These are phyloP conservation scores for Apodemia zela DNA, from an alignment of 2,888 invertebrate species.

Conservation along the genomic window DNA sequence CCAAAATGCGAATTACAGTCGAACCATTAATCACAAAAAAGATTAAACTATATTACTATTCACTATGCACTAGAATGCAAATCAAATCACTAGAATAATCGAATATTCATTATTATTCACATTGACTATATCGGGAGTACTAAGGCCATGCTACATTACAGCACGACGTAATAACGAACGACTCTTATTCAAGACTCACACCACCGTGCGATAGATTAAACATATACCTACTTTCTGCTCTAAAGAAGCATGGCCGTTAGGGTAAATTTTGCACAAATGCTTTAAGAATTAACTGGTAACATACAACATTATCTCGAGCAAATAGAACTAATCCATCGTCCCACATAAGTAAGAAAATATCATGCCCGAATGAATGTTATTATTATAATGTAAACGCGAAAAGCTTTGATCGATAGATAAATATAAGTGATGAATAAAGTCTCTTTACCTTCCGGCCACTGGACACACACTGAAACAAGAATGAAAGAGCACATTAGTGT, in stretches of 20 bases:
- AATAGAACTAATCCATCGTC: slow-evolving; percentile 59
- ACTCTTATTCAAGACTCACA: slow-evolving; percentile 36
- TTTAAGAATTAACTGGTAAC: slow-evolving; percentile 53
- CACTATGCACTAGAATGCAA: slow-evolving; percentile 53
- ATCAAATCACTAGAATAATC: slow-evolving; percentile 45
- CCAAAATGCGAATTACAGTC: slow-evolving; percentile 38
- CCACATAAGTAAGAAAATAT: slow-evolving; percentile 66
- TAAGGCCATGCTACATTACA: slow-evolving; percentile 60
- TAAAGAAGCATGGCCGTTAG: slow-evolving; percentile 60
- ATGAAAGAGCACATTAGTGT: slow-evolving; percentile 38
- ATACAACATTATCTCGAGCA: slow-evolving; percentile 58
- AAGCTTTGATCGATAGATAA: slow-evolving; percentile 57
- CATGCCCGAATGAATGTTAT: slow-evolving; percentile 75
- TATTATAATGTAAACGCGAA: slow-evolving; percentile 61
- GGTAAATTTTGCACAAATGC: slow-evolving; percentile 50
- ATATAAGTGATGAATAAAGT: slow-evolving; percentile 37
- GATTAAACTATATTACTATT: slow-evolving; percentile 49
- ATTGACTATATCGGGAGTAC: slow-evolving; percentile 44
- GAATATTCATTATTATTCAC: slow-evolving; percentile 45
- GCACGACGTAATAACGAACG: slow-evolving; percentile 39
- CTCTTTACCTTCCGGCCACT: slow-evolving; percentile 93
- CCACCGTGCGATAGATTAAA: slow-evolving; percentile 41
- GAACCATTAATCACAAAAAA: slow-evolving; percentile 47
- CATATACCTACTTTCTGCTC: slow-evolving; percentile 47
- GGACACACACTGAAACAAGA: slow-evolving; percentile 92